Percentiles rank a stretch among this genome's conserved stretches.
These are phyloP conservation scores for Criorhina ranunculi DNA, from an alignment of 2,888 invertebrate species.

Conservation along the genomic window DNA sequence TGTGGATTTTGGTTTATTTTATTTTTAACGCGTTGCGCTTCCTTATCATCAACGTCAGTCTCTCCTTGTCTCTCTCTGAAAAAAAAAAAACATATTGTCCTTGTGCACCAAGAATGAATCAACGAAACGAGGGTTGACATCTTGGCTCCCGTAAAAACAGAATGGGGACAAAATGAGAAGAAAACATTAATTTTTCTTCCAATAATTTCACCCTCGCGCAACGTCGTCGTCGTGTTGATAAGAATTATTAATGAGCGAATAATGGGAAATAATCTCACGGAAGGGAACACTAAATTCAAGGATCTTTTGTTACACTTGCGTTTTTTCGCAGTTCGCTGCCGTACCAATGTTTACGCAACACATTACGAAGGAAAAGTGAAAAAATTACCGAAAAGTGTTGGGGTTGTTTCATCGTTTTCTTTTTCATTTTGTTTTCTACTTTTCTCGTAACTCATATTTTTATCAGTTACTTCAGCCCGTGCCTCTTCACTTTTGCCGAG, in stretches of 20 bases:
- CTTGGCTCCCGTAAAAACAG: background rate
- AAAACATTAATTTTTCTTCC: constrained; percentile 71
- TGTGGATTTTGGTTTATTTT: constrained; percentile 53
- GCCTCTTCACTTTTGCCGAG: background rate
- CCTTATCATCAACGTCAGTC: constrained; percentile 54
- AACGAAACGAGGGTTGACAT: constrained; percentile 61
- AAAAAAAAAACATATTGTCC: constrained; percentile 60
- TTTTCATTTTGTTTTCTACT: constrained; percentile 34
- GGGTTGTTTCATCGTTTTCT: constrained; percentile 43
- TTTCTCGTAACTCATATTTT: constrained; percentile 61
- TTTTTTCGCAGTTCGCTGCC: constrained; percentile 16
- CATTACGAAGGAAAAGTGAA: constrained; percentile 53
- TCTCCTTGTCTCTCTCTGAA: background rate
- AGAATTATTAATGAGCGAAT: constrained; percentile 81
- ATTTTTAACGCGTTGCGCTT: constrained; percentile 45
- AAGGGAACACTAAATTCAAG: constrained; percentile 77
- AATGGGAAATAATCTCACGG: constrained; percentile 80
- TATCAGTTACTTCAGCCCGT: constrained; percentile 29
- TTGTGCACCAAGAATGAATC: constrained; percentile 54
- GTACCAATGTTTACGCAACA: constrained; percentile 65
- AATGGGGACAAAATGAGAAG: constrained; percentile 31
- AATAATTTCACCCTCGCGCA: constrained; percentile 54
- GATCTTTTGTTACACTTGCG: constrained; percentile 60
- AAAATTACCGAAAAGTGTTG: constrained; percentile 2
- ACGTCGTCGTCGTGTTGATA: constrained; percentile 77